Conservation (phyloP, 2,113 vertebrate species). For the Trogon surrucura region DNA sequence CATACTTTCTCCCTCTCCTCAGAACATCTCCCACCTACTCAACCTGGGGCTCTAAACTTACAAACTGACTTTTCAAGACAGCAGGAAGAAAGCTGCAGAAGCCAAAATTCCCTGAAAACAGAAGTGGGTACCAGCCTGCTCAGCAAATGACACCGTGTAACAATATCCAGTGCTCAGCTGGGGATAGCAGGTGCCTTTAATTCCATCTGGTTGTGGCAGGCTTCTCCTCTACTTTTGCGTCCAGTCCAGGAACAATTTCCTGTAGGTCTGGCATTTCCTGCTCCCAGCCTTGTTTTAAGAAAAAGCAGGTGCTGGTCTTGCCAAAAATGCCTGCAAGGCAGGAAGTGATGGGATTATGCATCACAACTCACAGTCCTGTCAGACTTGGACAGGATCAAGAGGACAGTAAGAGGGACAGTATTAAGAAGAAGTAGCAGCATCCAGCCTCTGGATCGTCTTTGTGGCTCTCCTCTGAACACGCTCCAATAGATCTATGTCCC, state of each 20-base stretch:
- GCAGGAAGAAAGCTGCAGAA: neutral
- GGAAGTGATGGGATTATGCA: neutral
- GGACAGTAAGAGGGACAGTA: accelerated
- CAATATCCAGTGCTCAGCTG: neutral
- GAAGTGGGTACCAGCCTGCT: neutral
- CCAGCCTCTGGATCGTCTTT: too few species aligned
- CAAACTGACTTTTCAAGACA: neutral
- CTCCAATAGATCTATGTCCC: too few species aligned
- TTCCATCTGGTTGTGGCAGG: neutral
- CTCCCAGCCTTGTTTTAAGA: neutral
- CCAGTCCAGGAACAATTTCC: neutral
- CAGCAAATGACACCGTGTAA: neutral
- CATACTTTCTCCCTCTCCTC: neutral
- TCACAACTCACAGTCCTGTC: neutral
- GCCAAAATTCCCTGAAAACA: neutral
- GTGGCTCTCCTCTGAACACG: too few species aligned
- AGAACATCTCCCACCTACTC: neutral
- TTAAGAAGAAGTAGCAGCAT: neutral
- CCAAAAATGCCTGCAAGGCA: neutral
- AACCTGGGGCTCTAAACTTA: neutral
- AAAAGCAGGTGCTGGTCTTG: neutral
- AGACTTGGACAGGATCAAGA: neutral
- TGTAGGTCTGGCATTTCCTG: neutral
- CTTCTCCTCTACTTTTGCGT: neutral
- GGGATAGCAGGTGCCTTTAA: neutral